Percentiles rank a stretch among this genome's conserved stretches.
These are phyloP conservation scores for Magallana ariakensis DNA, from an alignment of 1,140 invertebrate species.

Conservation along the genomic window DNA sequence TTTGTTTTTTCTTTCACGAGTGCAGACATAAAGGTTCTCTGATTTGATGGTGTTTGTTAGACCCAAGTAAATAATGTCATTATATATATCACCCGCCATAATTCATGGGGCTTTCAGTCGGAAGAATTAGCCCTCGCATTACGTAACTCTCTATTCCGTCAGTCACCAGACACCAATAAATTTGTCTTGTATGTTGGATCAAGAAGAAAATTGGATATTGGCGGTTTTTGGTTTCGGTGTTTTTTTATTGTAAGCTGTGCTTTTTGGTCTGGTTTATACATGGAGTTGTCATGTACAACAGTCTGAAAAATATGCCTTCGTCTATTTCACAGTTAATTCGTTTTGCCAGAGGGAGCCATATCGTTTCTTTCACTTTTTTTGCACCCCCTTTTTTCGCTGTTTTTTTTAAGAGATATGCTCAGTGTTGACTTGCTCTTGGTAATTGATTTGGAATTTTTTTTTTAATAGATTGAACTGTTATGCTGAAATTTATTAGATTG, in stretches of 20 bases:
- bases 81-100: neutral
- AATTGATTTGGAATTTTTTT: too few species aligned
- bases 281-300: neutral
- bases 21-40: neutral
- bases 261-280: neutral
- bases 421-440: too few species aligned
- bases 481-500: too few species aligned
- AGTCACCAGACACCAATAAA: slow-evolving; percentile 25
- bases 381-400: neutral
- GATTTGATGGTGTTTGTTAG: slow-evolving; percentile 3
- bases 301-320: neutral
- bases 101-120: neutral
- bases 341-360: neutral
- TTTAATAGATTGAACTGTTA: too few species aligned
- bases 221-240: neutral
- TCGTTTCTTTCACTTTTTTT: too few species aligned
- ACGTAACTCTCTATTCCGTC: neutral
- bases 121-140: neutral
- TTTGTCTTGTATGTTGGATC: neutral
- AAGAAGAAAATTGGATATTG: slow-evolving; percentile 20
- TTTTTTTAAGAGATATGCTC: too few species aligned
- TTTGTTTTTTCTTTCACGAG: neutral
- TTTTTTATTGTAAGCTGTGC: neutral
- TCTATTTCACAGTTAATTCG: neutral
- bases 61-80: neutral